Base-by-base conservation (phyloP, 53 echinoderm and acorn worm genomes). In the Actinopyga echinites region DNA sequence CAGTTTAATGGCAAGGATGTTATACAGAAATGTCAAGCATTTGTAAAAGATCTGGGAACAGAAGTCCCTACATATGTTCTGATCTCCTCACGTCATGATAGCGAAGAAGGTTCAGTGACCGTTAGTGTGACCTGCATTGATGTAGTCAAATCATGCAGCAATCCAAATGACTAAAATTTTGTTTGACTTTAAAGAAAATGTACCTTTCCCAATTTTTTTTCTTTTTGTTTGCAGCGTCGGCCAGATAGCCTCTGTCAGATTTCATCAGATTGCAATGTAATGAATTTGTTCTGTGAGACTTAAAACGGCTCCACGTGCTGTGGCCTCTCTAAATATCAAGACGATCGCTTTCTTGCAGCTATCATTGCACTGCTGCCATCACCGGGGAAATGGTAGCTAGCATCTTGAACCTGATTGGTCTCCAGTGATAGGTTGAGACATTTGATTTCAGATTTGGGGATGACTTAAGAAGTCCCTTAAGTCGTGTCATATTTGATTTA, bases 361-460 rank as follows among this genome's bases (percentile, higher is more conserved):
- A 42, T 71, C 71, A 25, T 40, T 71, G 44, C 44, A 44, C 44
- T 71, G 37, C 71, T 42, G 44, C 71, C 17, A 42, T 71, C 29
- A 71, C 44, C 71, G 49, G 26, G 71, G 40, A 42, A 71, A 49
- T 49, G 49, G 71, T 12, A 21, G 40, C n/a, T 23, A 71, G 71
- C 40, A 44, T 71, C 44, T 71, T 25, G 44, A 24, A 42, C 40
- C 71, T 71, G 71, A 71, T 71, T 71, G 71, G 71, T 71, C 71
- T 71, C 71, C 42, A 44, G 40, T 43, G 71, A 71, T 71, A 71
- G 71, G 44, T 71, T 43, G 40, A 71, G 71, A 71, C 71, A 71
- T 71, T 71, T 71, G 71, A 71, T 71, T 71, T 71, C 71, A 22
- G 71, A 68, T 68, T 68, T 68, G 68, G 68, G 68, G 35, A 68